Evolutionary conservation across 2,113 vertebrate genomes (phyloP).

Genomic region (Uria aalge): DNA sequence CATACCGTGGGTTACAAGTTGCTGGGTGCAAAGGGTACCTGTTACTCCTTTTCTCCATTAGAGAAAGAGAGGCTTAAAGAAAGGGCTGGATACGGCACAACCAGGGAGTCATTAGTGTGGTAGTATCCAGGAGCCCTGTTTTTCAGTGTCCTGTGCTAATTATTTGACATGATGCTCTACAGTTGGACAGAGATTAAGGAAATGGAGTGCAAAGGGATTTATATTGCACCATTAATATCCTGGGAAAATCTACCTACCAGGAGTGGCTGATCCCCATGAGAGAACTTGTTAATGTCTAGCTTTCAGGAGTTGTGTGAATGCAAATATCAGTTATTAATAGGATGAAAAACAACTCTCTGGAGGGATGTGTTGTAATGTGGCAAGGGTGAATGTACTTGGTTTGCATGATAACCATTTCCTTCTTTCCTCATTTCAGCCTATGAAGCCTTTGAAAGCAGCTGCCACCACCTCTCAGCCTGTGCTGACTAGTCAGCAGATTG

Average conservation of each 20-base stretch:
- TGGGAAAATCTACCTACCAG: neutral
- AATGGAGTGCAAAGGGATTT: neutral
- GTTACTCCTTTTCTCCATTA: neutral
- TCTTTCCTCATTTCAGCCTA: conserved; percentile 79
- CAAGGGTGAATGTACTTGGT: neutral
- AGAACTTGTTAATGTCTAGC: neutral
- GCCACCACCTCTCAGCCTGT: conserved; percentile 97
- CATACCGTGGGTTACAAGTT: neutral
- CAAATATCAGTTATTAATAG: neutral
- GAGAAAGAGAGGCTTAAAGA: neutral
- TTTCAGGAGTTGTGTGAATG: neutral
- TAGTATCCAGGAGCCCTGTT: neutral
- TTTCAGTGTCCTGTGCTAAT: neutral
- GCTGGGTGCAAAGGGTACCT: neutral
- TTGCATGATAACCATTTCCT: neutral
- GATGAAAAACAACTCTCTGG: neutral
- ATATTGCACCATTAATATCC: neutral
- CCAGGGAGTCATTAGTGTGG: neutral
- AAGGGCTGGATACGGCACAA: neutral
- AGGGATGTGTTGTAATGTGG: neutral
- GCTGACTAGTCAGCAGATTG: conserved; percentile 91
- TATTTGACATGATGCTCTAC: neutral
- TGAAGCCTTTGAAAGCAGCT: conserved; percentile 96
- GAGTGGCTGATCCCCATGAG: neutral
- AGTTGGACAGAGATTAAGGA: neutral